A percentile compares a stretch with the other conserved stretches of the same genome.
These are phyloP conservation scores for Acrobeloides nanus DNA, from an alignment of 2,888 invertebrate genomes.

Conservation along the genomic window DNA sequence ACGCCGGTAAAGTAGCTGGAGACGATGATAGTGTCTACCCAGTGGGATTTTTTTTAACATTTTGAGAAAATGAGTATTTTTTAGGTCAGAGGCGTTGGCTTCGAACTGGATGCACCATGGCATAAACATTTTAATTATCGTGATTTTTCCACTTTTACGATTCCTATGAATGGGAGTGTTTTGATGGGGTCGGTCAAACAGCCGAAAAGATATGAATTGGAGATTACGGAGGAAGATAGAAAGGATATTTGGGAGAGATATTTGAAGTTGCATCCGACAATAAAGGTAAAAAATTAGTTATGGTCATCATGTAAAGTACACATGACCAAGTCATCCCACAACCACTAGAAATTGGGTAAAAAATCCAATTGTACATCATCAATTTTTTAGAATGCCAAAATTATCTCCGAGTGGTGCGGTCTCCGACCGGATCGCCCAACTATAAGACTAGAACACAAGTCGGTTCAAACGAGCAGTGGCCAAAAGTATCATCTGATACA, in stretches of 20 bases:
- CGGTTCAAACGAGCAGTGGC: constrained; percentile 10
- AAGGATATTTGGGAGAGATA: constrained; percentile 36
- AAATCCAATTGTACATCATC: neutral
- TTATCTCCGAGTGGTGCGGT: constrained; percentile 35
- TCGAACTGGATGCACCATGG: constrained; percentile 17
- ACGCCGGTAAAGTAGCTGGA: constrained; percentile 53
- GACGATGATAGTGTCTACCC: constrained; percentile 53
- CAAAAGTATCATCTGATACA: constrained; percentile 32
- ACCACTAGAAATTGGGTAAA: too few species aligned
- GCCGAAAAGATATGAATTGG: constrained; percentile 26
- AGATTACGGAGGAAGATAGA: constrained; percentile 37
- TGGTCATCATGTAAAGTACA: too few species aligned
- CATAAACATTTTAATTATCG: constrained; percentile 63
- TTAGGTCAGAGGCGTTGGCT: neutral
- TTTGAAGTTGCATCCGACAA: constrained; percentile 31
- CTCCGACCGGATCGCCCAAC: constrained; percentile 31
- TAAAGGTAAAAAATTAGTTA: constrained; percentile 24
- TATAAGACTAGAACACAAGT: constrained; percentile 27
- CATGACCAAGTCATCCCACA: neutral
- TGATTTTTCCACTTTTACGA: constrained; percentile 35
- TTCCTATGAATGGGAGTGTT: constrained; percentile 34
- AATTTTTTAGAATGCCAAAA: constrained; percentile 26
- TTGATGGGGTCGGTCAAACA: constrained; percentile 38
- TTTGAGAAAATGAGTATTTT: constrained; percentile 1
- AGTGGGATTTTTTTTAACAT: constrained; percentile 38